These are phyloP conservation scores for Chlorodrepanis virens DNA, from an alignment of 2,113 vertebrate species.

Conservation along the genomic window DNA sequence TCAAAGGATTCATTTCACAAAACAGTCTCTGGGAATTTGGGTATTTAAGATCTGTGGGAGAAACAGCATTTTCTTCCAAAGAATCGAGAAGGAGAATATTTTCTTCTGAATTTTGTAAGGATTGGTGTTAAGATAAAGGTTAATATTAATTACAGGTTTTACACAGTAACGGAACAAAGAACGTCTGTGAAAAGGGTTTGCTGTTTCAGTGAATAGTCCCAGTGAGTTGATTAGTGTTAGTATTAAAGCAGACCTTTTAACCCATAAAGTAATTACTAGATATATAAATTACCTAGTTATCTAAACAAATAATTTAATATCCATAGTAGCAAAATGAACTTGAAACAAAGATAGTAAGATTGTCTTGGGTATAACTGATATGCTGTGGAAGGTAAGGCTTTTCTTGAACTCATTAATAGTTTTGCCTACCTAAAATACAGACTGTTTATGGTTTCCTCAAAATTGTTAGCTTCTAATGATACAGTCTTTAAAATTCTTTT, in stretches of 20 bases:
- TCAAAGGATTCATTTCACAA: slow-evolving; percentile 64
- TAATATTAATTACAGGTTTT: slow-evolving; percentile 73
- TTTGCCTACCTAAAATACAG: not conserved
- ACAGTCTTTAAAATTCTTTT: not conserved
- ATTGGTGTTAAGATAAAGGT: slow-evolving; percentile 72
- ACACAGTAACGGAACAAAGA: slow-evolving; percentile 76
- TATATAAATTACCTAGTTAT: not conserved
- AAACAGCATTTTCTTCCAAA: slow-evolving; percentile 12
- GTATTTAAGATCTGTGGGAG: not conserved
- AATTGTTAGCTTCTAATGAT: not conserved
- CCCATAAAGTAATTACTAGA: not conserved
- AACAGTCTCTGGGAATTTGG: slow-evolving; percentile 60
- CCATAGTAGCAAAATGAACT: not conserved
- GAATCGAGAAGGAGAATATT: not conserved
- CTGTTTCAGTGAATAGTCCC: slow-evolving; percentile 71
- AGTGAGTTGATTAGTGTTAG: not conserved
- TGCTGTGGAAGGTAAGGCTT: fast-evolving
- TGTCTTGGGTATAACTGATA: not conserved
- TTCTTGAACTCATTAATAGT: not conserved
- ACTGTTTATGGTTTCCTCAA: not conserved
- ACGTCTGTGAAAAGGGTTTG: slow-evolving; percentile 52
- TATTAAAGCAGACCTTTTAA: slow-evolving; percentile 68
- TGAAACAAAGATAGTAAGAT: not conserved
- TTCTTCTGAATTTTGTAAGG: slow-evolving; percentile 69
- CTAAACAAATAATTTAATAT: not conserved